Evolutionary conservation across 2,888 invertebrate species (phyloP).

Genomic region (Hypomecis punctinalis): DNA sequence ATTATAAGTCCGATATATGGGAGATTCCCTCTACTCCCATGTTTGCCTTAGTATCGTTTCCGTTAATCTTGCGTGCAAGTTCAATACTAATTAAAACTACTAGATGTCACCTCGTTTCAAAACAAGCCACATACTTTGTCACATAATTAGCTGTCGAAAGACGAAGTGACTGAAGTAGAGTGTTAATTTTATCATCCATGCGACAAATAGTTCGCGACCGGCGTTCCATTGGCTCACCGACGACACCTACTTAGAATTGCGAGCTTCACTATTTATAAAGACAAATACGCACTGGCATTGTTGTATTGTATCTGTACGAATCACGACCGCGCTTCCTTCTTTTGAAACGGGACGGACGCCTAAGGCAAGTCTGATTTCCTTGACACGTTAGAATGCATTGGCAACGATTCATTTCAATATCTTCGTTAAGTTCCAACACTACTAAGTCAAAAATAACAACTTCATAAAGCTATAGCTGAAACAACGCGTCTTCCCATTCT

Average conservation of each 20-base stretch:
- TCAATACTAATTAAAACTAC: too few relatives aligned
- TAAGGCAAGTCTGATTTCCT: slow-evolving; percentile 63
- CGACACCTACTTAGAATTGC: slow-evolving; percentile 53
- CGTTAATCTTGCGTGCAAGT: too few relatives aligned
- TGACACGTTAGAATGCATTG: slow-evolving; percentile 47
- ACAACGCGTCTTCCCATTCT: too few relatives aligned
- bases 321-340: slow-evolving; percentile 68
- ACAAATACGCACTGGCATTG: slow-evolving; percentile 77
- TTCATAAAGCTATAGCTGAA: too few relatives aligned
- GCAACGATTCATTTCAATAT: not conserved
- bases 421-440: not conserved
- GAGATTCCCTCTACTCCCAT: too few relatives aligned
- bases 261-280: slow-evolving; percentile 79
- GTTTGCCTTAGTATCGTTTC: too few relatives aligned
- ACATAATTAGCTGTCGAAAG: slow-evolving; percentile 23
- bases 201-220: slow-evolving; percentile 31
- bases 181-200: slow-evolving; percentile 25
- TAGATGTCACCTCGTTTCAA: slow-evolving; percentile 7
- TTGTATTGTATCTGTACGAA: slow-evolving; percentile 71
- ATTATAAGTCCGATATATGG: too few relatives aligned
- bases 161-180: slow-evolving; percentile 13
- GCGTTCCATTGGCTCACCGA: slow-evolving; percentile 20
- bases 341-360: slow-evolving; percentile 65
- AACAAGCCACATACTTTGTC: slow-evolving; percentile 1
- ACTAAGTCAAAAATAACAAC: too few relatives aligned